These are phyloP conservation scores for Corythornis cristatus DNA, from an alignment of 2,113 vertebrate species.

Conservation along the genomic window DNA sequence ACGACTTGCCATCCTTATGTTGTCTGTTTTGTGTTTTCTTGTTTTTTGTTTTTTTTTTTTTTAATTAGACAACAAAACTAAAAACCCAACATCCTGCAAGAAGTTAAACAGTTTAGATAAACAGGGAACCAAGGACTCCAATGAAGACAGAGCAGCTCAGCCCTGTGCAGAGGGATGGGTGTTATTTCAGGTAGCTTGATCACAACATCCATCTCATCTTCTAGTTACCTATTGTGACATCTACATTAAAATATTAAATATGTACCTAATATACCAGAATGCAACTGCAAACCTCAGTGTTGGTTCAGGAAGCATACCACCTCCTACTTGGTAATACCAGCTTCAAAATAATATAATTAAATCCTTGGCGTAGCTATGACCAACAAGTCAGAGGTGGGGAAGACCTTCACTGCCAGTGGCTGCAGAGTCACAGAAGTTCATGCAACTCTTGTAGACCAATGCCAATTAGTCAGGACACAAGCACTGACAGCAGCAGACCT, in stretches of 20 bases:
- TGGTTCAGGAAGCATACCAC: background rate
- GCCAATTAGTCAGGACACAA: accelerated
- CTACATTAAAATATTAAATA: background rate
- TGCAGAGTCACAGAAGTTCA: background rate
- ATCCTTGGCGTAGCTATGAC: background rate
- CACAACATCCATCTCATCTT: background rate
- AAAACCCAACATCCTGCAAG: background rate
- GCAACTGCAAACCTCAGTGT: background rate
- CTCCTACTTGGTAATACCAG: background rate
- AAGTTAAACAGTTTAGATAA: background rate
- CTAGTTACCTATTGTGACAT: background rate
- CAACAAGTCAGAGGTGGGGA: background rate
- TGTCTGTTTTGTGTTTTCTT: background rate
- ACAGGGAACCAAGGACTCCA: background rate
- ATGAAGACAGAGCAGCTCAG: background rate
- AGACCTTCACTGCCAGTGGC: background rate
- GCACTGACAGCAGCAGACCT: background rate
- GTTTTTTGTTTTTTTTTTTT: no score
- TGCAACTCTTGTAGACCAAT: background rate
- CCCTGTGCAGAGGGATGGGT: background rate
- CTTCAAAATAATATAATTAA: background rate
- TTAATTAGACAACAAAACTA: no score
- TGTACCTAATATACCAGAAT: background rate
- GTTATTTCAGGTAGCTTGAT: background rate
- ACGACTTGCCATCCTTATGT: background rate